Evolutionary conservation across 2,113 vertebrate genomes (phyloP).

Genomic region (Epinephelus cyanopodus): DNA sequence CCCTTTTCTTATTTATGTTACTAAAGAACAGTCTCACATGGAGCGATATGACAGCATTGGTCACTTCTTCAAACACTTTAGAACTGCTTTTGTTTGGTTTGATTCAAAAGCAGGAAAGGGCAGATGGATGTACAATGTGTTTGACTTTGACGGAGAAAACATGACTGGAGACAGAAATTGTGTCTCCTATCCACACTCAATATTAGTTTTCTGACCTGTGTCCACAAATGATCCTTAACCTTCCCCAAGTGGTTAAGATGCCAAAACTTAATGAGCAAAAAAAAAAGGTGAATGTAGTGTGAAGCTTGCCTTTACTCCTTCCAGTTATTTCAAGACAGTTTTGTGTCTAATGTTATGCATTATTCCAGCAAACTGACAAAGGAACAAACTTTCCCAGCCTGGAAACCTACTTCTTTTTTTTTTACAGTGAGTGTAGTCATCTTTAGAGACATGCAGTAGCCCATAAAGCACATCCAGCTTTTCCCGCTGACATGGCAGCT

Average conservation of each 20-base stretch:
- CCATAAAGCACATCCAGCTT: background rate
- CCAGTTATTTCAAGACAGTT: background rate
- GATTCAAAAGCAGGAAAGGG: slow-evolving; percentile 2
- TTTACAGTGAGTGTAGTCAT: background rate
- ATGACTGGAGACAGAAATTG: background rate
- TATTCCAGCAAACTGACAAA: background rate
- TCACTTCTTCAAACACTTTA: background rate
- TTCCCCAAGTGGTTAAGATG: background rate
- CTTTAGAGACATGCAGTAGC: background rate
- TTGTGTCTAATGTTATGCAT: background rate
- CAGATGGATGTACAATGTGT: background rate
- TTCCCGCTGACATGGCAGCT: background rate
- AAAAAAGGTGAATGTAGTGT: too few relatives aligned
- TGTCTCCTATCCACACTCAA: background rate
- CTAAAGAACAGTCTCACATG: background rate
- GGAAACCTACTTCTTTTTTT: background rate
- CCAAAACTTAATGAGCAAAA: background rate
- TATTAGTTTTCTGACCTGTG: background rate
- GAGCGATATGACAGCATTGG: background rate
- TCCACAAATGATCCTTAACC: background rate
- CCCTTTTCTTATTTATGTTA: background rate
- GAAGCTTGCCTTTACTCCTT: background rate
- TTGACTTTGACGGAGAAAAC: background rate
- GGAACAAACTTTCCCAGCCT: background rate
- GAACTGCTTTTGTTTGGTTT: background rate